Base-by-base conservation (phyloP, 2,113 vertebrate species). In the Actenoides hombroni region DNA sequence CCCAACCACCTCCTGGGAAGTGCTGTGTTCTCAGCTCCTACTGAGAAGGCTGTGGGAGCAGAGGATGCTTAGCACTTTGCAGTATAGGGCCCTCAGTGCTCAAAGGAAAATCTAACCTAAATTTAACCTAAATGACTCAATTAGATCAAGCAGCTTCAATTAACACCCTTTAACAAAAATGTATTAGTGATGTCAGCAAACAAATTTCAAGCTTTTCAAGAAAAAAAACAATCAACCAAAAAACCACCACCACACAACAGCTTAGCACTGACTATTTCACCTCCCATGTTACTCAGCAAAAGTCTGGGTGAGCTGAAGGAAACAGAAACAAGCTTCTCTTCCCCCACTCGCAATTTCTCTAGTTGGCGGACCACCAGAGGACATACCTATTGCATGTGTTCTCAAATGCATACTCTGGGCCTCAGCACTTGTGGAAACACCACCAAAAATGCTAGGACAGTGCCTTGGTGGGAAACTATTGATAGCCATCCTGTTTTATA, bases 61-160 rank as follows among this genome's bases (percentile, higher is more conserved):
- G 8, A 76, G 11, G n/a, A 16, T 63, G 16, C 35, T 91, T 31
- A 70, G 16, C 24, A 57, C 16, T n/a, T 48, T 9, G 16, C n/a
- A 49, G 46, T 5, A 60, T 28, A 70, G 24, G 39, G 51, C 23
- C n/a, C 31, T 49, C 37, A n/a, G 37, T 21, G 31, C 49, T 74
- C 59, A 77, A 80, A 95, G 26, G 29, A 95, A 92, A 93, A 77
- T 28, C 33, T 31, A 82, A 84, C 37, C 12, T 81, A 57, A 81
- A 56, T 46, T 86, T 44, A 40, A 70, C 10, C 21, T 87, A 56
- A 71, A 65, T 53, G 3, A 46, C 13, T 37, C 69, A 68, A 44
- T 71, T 31, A 81, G 53, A 88, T 81, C 15, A 81, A 82, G 42
- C 23, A 81, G 16, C 17, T 75, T 91, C 74, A 77, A 74, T 56